Evolutionary conservation across 1,140 invertebrate species (phyloP), one percentile per base, ranked within the genome.

Genomic region (Onthophagus taurus): DNA sequence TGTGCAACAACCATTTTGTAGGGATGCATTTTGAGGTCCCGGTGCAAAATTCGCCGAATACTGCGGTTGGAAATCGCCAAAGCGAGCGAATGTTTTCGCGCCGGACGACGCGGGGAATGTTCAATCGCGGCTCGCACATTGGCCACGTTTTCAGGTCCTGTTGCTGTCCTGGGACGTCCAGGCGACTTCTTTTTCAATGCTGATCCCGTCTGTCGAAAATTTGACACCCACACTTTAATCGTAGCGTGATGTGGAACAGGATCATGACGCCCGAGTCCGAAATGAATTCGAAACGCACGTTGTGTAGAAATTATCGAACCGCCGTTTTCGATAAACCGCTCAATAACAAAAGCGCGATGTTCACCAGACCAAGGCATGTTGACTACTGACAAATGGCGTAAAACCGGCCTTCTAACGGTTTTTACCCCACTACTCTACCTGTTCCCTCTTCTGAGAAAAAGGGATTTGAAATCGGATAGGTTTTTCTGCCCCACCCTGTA

Each of bases 1-100:
- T 49, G 44, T n/a, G 16, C 48, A 49, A 49, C 31, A n/a, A 33
- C 36, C 44, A 46, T 45, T 42, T 51, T 42, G 45, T 51, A 51
- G 14, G 19, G 49, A 8, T 37, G 35, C 13, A 37, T 34, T 39
- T 51, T 42, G 21, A 51, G 47, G 37, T 51, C 35, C 45, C 44
- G 30, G 36, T 46, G 37, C 31, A 52, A 26, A 34, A 50, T 50
- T 42, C 47, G 31, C 47, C 41, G 26, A 23, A 49, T 19, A 5
- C 42, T 50, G 20, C 42, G 42, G 30, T 4, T 4, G 8, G 45
- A 49, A 11, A 48, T 18, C 38, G 19, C 26, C 23, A 51, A 42
- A 9, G 47, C 35, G 4, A 42, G 16, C 6, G 46, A 46, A 49
- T 51, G 35, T 34, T 39, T 51, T 18, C 31, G 23, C 13, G 46